Evolutionary conservation across 37 sponge, comb jelly and placozoan genomes (phyloP).

Genomic region (Eunapius fragilis): DNA sequence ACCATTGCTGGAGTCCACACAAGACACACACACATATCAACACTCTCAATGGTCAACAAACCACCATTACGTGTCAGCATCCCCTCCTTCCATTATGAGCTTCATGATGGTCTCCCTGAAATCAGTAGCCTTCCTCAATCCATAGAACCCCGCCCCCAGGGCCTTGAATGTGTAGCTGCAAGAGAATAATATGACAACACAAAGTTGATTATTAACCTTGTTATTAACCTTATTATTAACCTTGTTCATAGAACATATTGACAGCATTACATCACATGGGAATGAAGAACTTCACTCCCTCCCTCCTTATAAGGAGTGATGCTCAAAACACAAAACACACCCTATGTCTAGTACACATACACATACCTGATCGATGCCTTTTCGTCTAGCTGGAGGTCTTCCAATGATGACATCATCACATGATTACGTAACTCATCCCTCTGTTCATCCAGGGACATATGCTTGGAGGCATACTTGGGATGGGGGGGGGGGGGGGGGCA

Average conservation of each 20-base stretch:
- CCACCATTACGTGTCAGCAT: slow-evolving; percentile 84
- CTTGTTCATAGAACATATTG: no score
- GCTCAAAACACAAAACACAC: no score
- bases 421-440: slow-evolving; percentile 63
- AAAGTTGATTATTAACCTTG: no score
- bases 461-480: slow-evolving; percentile 49
- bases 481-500: not conserved
- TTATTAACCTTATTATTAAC: no score
- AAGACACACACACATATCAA: slow-evolving; percentile 5
- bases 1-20: slow-evolving; percentile 61
- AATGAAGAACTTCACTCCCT: no score
- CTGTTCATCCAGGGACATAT: slow-evolving; percentile 50
- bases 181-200: not conserved
- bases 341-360: not conserved
- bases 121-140: slow-evolving; percentile 58
- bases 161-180: slow-evolving; percentile 87
- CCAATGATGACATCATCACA: slow-evolving; percentile 29
- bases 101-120: slow-evolving; percentile 67
- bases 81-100: slow-evolving; percentile 89
- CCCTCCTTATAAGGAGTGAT: no score
- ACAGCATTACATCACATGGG: no score
- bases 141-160: slow-evolving; percentile 83
- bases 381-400: slow-evolving; percentile 64
- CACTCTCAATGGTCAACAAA: not conserved
- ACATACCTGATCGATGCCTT: slow-evolving; percentile 60